Evolutionary conservation across 1,140 invertebrate genomes (phyloP).

Genomic region (Tribolium madens): DNA sequence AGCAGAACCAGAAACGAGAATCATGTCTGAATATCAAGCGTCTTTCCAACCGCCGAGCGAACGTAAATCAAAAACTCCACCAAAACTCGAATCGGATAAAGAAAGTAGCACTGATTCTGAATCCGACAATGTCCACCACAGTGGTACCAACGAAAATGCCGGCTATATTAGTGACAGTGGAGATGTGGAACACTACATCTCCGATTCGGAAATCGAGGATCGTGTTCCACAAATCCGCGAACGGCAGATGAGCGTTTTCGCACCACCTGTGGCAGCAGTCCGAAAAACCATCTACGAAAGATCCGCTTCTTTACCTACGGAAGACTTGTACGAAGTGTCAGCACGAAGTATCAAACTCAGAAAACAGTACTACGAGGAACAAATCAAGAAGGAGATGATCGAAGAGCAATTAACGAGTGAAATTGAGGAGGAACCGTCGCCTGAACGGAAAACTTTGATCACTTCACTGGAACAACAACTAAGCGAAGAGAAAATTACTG

Average conservation of each 20-base stretch:
- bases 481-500: constrained; percentile 50
- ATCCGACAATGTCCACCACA: constrained; percentile 53
- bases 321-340: constrained; percentile 65
- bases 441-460: constrained; percentile 64
- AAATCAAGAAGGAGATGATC: constrained; percentile 68
- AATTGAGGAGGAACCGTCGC: constrained; percentile 68
- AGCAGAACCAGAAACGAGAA: constrained; percentile 35
- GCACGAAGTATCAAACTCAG: constrained; percentile 62
- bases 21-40: constrained; percentile 61
- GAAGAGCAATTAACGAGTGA: constrained; percentile 67
- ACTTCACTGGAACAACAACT: constrained; percentile 38
- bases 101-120: constrained; percentile 62
- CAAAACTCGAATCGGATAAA: constrained; percentile 43
- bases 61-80: constrained; percentile 46
- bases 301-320: constrained; percentile 67
- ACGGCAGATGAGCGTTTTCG: constrained; percentile 64
- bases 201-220: constrained; percentile 65
- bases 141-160: constrained; percentile 59
- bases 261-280: constrained; percentile 57
- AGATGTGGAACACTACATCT: constrained; percentile 64
- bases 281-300: constrained; percentile 66
- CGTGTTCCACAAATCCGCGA: constrained; percentile 64
- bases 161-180: constrained; percentile 65
- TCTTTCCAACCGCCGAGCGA: constrained; percentile 60
- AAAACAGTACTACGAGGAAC: constrained; percentile 67